phyloP scores from a whole-genome alignment of 2,888 invertebrate species.

The Folsomia candida region DNA sequence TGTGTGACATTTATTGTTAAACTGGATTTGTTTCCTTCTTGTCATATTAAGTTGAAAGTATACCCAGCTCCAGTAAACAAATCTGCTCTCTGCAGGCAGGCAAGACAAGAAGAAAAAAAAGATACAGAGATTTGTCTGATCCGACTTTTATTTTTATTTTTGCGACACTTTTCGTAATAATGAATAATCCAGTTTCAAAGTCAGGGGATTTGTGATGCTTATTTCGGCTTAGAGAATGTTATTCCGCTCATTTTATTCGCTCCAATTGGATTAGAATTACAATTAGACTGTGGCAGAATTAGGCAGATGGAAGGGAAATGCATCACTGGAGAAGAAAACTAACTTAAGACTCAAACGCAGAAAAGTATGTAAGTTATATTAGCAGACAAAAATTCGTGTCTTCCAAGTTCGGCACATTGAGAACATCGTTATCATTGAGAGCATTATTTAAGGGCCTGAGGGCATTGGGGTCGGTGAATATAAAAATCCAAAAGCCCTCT shows the following conservation, averaged over 20 bases:
- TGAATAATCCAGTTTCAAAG: too few species aligned
- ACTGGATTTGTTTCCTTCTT: not conserved
- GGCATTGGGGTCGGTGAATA: constrained; percentile 4
- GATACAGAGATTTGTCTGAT: not conserved
- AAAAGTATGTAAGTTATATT: not conserved
- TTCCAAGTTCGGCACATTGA: constrained; percentile 2
- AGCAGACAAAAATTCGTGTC: not conserved
- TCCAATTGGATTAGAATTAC: not conserved
- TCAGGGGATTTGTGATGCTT: not conserved
- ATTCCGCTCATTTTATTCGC: not conserved
- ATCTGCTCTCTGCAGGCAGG: not conserved
- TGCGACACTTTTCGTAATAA: not conserved
- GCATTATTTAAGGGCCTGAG: not conserved
- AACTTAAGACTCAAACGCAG: not conserved
- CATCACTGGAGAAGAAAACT: not conserved
- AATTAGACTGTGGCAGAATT: not conserved
- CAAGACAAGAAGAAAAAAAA: not conserved
- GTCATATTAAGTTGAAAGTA: not conserved
- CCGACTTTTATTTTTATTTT: not conserved
- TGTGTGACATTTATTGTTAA: not conserved
- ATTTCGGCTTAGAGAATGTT: not conserved
- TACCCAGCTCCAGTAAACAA: not conserved
- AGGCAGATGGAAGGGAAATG: not conserved
- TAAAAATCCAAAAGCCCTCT: not conserved
- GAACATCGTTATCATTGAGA: not conserved